Conservation (phyloP, 2,888 invertebrate species). For the Ferdinandea cuprea region DNA sequence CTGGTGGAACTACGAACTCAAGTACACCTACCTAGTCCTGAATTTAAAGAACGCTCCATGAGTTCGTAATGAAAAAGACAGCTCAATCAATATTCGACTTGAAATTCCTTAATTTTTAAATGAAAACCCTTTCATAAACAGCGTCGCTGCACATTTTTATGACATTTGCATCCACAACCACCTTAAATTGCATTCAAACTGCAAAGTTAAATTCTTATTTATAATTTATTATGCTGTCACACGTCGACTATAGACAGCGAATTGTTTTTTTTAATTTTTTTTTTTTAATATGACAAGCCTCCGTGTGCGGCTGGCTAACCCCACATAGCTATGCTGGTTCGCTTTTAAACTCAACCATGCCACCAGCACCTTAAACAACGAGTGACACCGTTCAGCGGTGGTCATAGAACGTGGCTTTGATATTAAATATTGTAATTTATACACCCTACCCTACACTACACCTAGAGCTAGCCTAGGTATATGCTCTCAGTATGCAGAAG, state of each 20-base stretch:
- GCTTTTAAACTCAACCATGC: not conserved
- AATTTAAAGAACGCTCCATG: too few relatives aligned
- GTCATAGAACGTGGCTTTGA: slow-evolving; percentile 50
- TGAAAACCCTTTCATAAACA: too few relatives aligned
- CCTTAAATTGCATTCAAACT: not conserved
- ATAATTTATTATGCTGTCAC: slow-evolving; percentile 48
- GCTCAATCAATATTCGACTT: too few relatives aligned
- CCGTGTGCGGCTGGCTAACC: slow-evolving; percentile 12
- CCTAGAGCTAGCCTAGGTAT: too few relatives aligned
- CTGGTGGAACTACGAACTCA: too few relatives aligned
- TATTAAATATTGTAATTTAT: slow-evolving; percentile 70
- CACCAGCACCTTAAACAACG: not conserved
- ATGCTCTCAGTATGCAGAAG: too few relatives aligned
- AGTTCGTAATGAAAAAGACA: too few relatives aligned
- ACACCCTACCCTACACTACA: slow-evolving; percentile 47
- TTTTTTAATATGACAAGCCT: slow-evolving; percentile 63
- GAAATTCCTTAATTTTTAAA: too few relatives aligned
- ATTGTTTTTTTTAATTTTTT: not conserved
- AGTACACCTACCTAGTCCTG: too few relatives aligned
- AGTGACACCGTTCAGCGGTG: slow-evolving; percentile 27
- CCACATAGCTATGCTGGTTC: slow-evolving; percentile 21
- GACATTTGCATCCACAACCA: not conserved
- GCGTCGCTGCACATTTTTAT: not conserved
- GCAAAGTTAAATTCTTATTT: slow-evolving; percentile 32
- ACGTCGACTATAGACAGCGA: slow-evolving; percentile 25